Percentiles rank a stretch among this genome's conserved stretches.
These are phyloP conservation scores for Temnothorax curvispinosus DNA, from an alignment of 1,140 invertebrate species.

Conservation along the genomic window DNA sequence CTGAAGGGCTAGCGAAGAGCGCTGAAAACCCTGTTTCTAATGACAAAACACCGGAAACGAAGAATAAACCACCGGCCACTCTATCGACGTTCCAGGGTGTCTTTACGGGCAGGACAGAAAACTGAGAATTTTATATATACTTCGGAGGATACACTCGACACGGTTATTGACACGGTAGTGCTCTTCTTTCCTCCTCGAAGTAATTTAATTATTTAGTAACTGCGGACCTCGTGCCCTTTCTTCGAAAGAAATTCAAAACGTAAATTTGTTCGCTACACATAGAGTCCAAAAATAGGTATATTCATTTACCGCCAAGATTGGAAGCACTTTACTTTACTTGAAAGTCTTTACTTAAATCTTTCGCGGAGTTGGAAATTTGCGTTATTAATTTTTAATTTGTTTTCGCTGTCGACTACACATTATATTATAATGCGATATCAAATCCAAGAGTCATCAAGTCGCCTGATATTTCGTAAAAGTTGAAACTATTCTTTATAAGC, in stretches of 20 bases:
- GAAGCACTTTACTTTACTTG: background rate
- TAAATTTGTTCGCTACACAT: background rate
- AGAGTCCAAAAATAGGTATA: background rate
- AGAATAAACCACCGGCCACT: background rate
- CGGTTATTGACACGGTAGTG: background rate
- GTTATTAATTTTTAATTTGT: background rate
- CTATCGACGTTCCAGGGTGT: background rate
- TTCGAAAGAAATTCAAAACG: background rate
- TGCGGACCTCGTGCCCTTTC: background rate
- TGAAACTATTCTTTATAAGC: background rate
- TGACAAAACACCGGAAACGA: conserved; percentile 15
- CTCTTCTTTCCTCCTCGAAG: background rate
- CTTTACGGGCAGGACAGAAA: background rate
- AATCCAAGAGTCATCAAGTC: background rate
- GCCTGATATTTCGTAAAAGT: background rate
- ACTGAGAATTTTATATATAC: background rate
- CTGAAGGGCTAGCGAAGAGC: background rate
- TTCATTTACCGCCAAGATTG: background rate
- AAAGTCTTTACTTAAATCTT: background rate
- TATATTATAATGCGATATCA: background rate
- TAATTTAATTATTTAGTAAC: background rate
- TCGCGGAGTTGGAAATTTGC: background rate
- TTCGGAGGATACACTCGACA: background rate
- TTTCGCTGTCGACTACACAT: background rate
- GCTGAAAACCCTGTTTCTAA: background rate